phyloP scores from a whole-genome alignment of 1,140 invertebrate genomes.

The Pseudomyrmex pallidus region DNA sequence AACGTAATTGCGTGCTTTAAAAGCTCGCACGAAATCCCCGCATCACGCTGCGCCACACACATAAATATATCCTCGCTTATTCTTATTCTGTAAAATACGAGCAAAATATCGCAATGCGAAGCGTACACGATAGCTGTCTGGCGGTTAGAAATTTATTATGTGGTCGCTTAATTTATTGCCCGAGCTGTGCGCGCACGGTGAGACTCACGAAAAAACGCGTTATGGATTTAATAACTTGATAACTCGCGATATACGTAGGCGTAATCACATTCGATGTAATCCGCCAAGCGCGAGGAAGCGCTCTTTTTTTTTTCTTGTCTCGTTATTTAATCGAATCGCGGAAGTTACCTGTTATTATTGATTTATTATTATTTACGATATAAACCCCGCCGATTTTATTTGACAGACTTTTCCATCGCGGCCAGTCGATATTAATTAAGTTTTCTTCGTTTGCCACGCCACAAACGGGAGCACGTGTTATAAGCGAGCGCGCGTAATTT shows the following conservation, averaged over 20 bases:
- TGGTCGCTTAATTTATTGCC: conserved; percentile 36
- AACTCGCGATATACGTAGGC: not conserved
- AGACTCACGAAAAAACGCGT: conserved; percentile 29
- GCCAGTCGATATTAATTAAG: conserved; percentile 19
- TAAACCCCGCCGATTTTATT: not conserved
- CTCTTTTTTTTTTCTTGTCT: not conserved
- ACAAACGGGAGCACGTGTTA: conserved; percentile 6
- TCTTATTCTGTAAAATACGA: conserved; percentile 47
- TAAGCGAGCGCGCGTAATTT: conserved; percentile 29
- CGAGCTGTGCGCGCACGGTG: not conserved
- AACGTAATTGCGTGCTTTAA: conserved; percentile 3
- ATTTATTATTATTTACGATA: too few relatives aligned
- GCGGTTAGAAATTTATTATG: conserved; percentile 48
- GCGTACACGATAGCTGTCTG: conserved; percentile 19
- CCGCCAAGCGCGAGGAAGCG: not conserved
- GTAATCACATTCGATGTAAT: not conserved
- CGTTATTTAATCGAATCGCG: not conserved
- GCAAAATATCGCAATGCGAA: conserved; percentile 49
- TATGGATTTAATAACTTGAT: conserved; percentile 45
- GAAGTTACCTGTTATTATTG: not conserved
- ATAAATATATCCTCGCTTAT: conserved; percentile 25
- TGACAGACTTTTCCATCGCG: not conserved
- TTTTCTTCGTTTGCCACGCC: conserved; percentile 13
- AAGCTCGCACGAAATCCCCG: not conserved
- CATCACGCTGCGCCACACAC: not conserved